phyloP scores from a whole-genome alignment of 1,140 invertebrate genomes.

The Oreohelix idahoensis region DNA sequence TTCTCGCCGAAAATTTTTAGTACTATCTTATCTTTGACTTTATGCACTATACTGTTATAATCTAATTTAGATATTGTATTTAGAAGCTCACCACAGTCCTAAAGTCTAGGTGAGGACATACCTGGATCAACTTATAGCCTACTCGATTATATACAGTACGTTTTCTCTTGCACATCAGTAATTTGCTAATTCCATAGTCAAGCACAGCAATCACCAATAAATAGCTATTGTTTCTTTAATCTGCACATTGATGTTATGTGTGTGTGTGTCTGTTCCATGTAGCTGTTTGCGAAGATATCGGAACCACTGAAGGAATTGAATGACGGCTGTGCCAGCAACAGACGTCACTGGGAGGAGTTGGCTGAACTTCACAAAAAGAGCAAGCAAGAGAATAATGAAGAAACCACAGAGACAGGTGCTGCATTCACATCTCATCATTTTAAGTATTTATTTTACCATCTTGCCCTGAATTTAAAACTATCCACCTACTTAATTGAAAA shows the following conservation, averaged over 20 bases:
- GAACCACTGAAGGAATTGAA: constrained; percentile 91
- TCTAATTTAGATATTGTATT: too few species aligned
- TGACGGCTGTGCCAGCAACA: constrained; percentile 87
- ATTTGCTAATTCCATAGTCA: neutral
- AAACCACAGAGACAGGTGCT: neutral
- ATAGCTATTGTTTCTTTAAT: neutral
- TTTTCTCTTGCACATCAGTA: neutral
- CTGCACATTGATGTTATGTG: constrained; percentile 37
- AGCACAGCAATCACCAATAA: neutral
- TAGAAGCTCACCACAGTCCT: too few species aligned
- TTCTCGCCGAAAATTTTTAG: too few species aligned
- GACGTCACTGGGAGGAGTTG: constrained; percentile 91
- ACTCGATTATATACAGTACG: too few species aligned
- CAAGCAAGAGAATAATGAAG: constrained; percentile 12
- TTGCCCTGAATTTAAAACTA: too few species aligned
- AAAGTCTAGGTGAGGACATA: too few species aligned
- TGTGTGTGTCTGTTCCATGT: constrained; percentile 44
- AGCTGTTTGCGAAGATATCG: constrained; percentile 92
- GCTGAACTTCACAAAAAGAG: constrained; percentile 17
- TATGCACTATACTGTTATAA: too few species aligned
- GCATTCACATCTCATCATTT: too few species aligned
- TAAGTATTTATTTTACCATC: too few species aligned
- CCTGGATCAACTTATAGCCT: too few species aligned
- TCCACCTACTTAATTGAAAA: too few species aligned
- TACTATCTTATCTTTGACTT: too few species aligned